Evolutionary conservation across 2,113 vertebrate genomes (phyloP), one percentile per base, ranked within the genome.

Genomic region (Eptesicus fuscus): DNA sequence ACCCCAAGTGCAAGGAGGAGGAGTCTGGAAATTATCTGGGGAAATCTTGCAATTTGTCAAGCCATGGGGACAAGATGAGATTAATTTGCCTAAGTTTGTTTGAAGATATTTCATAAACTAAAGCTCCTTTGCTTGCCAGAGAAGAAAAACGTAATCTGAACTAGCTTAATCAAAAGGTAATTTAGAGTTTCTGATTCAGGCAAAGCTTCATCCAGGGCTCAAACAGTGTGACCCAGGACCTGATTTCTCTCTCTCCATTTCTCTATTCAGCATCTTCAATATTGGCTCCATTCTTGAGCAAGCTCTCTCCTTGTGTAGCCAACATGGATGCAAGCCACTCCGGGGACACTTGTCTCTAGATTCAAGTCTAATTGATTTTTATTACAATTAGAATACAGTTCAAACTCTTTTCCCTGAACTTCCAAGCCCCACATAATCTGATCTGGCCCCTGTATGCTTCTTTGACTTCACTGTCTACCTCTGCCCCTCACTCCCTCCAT

Each of bases 371-470:
- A n/a, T n/a, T n/a, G 84, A 5, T 30, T 87, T 92, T 59, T 37
- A n/a, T 77, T 59, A 69, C 49, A 90, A 71, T 93, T 79, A 93
- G 63, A 91, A 53, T 69, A 91, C n/a, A 74, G 53, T 49, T 87
- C 32, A 37, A 89, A 83, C 11, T 69, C 40, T 71, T 49, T 61
- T 67, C 40, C 20, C 30, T 37, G 40, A 56, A 7, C 28, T 88
- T 92, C 61, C 42, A 91, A 93, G n/a, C 49, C 25, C 59, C 32
- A 11, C 4, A 30, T 25, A 18, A 53, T 53, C 59, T 82, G 35
- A 76, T 47, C 67, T 77, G 35, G 25, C 22, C 40, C 44, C 23
- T 30, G 37, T 42, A 7, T 76, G 28, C 16, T 83, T 91, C 78
- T 93, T 73, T 42, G 30, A 83, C 53, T 74, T 87, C 25, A 74